Base-by-base conservation (phyloP, 2,888 invertebrate genomes). In the Cosmia trapezina region DNA sequence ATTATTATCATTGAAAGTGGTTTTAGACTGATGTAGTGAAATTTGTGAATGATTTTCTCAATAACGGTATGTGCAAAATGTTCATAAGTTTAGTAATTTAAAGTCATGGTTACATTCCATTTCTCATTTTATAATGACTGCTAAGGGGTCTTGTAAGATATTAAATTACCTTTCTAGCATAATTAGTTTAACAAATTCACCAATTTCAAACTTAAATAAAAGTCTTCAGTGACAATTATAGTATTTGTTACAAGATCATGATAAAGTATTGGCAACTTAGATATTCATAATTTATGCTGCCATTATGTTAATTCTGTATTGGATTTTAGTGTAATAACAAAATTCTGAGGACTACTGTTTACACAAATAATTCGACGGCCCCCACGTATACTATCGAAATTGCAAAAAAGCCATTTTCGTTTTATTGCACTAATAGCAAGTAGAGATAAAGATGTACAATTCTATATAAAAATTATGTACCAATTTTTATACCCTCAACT, bases 31-130 rank as follows among this genome's bases (percentile, higher is more conserved):
- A 19, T 9, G 0, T 41, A 14, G 12, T n/a, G 19, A 41, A 47
- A 57, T 28, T 22, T 6, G 4, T 43, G 41, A 43, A 49, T 62
- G n/a, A 61, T 37, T 45, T 56, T 61, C 2, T 14, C 6, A 37
- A 14, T 57, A 72, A 19, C 47, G 43, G 37, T 51, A 37, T 49
- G 28, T 72, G 37, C n/a, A 12, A 43, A 51, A 56, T 9, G 9
- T 37, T 41, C 43, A 17, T n/a, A 71, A 2, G 4, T 22, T 61
- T 28, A 9, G 4, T 60, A n/a, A 53, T 22, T 41, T n/a, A 41
- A 28, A n/a, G 7, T 43, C 14, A 14, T 41, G 28, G 14, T 45
- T 59, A 7, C n/a, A 47, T 69, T 41, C 11, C 5, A 1, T 56
- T 33, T 11, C 19, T 45, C 14, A 22, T 73, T 22, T 43, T 7